A percentile compares a stretch with the other conserved stretches of the same genome.
Evolutionary conservation across 2,888 invertebrate genomes (phyloP).

Genomic region (Drosophila paramelanica): DNA sequence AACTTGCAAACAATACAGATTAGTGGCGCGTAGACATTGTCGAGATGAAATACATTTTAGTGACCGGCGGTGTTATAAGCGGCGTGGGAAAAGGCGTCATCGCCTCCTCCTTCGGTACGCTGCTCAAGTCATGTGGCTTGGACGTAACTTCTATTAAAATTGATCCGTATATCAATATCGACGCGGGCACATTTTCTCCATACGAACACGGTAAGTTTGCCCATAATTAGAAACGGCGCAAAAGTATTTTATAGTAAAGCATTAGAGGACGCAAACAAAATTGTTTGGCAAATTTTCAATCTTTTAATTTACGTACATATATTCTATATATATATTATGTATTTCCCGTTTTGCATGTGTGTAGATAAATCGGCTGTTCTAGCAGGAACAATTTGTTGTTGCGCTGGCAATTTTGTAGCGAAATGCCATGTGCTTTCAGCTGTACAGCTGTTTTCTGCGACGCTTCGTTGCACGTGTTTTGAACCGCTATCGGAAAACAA

Average conservation of each 20-base stretch:
- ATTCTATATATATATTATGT: no score
- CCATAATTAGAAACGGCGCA: slow-evolving; percentile 28
- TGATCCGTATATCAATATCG: slow-evolving; percentile 99
- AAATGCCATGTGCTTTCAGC: not conserved
- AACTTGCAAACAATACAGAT: not conserved
- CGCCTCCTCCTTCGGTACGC: slow-evolving; percentile 97
- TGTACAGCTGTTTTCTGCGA: not conserved
- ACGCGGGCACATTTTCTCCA: slow-evolving; percentile 99
- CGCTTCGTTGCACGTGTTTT: not conserved
- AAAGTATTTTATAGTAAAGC: slow-evolving; percentile 18
- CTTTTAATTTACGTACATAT: not conserved
- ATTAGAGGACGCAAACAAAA: slow-evolving; percentile 9
- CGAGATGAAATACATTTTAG: slow-evolving; percentile 97
- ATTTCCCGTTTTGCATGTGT: no score
- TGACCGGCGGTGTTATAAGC: slow-evolving; percentile 99
- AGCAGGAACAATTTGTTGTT: not conserved
- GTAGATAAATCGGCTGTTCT: no score
- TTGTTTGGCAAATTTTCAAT: slow-evolving; percentile 82
- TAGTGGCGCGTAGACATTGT: not conserved
- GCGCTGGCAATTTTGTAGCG: not conserved
- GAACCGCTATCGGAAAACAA: not conserved
- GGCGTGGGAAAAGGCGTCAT: slow-evolving; percentile 99
- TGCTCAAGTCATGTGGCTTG: slow-evolving; percentile 97
- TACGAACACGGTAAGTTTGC: slow-evolving; percentile 96
- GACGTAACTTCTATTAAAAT: slow-evolving; percentile 99